phyloP scores from a whole-genome alignment of 1,140 invertebrate genomes.

The Wasmannia auropunctata region DNA sequence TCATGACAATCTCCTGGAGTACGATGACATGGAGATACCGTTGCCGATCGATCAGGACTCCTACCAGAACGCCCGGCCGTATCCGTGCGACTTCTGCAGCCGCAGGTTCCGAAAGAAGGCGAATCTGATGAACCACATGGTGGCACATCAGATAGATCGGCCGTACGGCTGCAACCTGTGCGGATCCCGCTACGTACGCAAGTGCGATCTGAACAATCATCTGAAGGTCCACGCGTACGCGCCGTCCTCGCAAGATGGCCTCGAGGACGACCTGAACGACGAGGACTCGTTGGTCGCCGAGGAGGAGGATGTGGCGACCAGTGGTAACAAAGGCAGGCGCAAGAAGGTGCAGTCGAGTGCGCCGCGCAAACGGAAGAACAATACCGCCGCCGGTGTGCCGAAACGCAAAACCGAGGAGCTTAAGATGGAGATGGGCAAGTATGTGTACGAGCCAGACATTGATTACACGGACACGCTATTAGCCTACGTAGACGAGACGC shows the following conservation, averaged over 20 bases:
- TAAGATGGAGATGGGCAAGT: conserved; percentile 78
- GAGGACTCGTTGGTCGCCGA: conserved; percentile 80
- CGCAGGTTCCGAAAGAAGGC: conserved; percentile 93
- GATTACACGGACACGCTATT: conserved; percentile 84
- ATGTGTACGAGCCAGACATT: conserved; percentile 80
- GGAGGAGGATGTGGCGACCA: conserved; percentile 74
- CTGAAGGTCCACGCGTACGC: conserved; percentile 92
- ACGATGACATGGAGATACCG: conserved; percentile 91
- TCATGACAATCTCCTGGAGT: conserved; percentile 86
- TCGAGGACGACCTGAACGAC: conserved; percentile 86
- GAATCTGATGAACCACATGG: conserved; percentile 93
- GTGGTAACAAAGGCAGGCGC: conserved; percentile 79
- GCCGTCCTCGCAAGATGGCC: conserved; percentile 83
- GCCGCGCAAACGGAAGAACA: conserved; percentile 81
- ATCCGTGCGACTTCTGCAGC: conserved; percentile 94
- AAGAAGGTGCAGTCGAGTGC: conserved; percentile 81
- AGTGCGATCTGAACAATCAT: conserved; percentile 92
- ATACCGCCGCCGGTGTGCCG: conserved; percentile 53
- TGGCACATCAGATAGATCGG: conserved; percentile 92
- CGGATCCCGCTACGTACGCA: conserved; percentile 91
- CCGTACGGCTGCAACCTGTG: conserved; percentile 92
- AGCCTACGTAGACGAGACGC: conserved; percentile 80
- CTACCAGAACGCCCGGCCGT: conserved; percentile 92
- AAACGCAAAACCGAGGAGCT: conserved; percentile 73
- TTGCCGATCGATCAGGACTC: conserved; percentile 93